Evolutionary conservation across 2,113 vertebrate species (phyloP), one percentile per base, ranked within the genome.

Genomic region (Pteruthius melanotis): DNA sequence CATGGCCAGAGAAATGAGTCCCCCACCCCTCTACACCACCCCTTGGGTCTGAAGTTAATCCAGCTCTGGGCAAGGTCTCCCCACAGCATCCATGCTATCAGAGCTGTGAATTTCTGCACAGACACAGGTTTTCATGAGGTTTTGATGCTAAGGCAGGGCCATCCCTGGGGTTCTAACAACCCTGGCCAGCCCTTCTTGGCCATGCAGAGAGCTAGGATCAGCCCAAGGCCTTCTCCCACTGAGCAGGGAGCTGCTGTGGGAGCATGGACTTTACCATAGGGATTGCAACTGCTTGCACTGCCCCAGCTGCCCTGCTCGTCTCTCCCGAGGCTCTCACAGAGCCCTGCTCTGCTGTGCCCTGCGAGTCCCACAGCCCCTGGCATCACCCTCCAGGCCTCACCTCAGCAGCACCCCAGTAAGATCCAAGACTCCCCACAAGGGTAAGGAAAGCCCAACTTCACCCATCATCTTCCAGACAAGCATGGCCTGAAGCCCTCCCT

Each of bases 31-130:
- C 35, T 26, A 77, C 11, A 5, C 37, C 33, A 8, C 37, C 7
- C 7, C 8, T 76, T 57, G 75, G 63, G 13, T 74, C 47, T 93
- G 87, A 93, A 93, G 50, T 94, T 96, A 96, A 95, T 97, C 82
- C 89, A 93, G 77, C 79, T 71, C 54, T 21, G 22, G 40, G 49
- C 71, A 88, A 64, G 10, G 10, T 89, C 52, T 88, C 33, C 40
- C 45, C 5, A 8, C 57, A 61, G 44, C 9, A 3, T 87, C 74
- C 44, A 18, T 4, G 4, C 31, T 23, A 26, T 61, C 3, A 1
- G 42, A 65, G 52, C 44, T 26, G 2, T 22, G 69, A 79, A 78
- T 74, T 59, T n/a, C 33, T 42, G 54, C 0, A 2, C 45, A 21
- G 42, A 61, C 2, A 2, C 0, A 1, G n/a, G 18, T 40, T 81